Conservation (phyloP, 2,888 invertebrate species). For the Emmelina monodactyla region DNA sequence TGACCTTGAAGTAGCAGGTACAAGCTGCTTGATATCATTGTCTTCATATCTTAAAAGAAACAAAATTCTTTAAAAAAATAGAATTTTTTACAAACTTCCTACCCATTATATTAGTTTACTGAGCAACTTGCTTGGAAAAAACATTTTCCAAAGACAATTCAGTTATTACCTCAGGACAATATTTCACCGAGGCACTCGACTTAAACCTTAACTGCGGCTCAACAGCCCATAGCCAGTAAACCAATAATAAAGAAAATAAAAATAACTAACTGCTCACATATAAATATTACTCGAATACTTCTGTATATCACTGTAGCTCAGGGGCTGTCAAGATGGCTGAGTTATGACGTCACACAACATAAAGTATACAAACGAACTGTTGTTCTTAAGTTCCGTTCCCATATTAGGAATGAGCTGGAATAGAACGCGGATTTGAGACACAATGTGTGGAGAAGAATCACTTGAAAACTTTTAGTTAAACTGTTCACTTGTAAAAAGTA, state of each 20-base stretch:
- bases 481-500: neutral
- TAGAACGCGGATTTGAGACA: constrained; percentile 59
- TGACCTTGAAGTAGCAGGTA: too few species aligned
- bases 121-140: too few species aligned
- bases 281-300: constrained; percentile 39
- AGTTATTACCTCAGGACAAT: too few species aligned
- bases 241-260: constrained; percentile 55
- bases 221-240: constrained; percentile 53
- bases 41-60: too few species aligned
- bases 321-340: constrained; percentile 46
- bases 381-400: constrained; percentile 64
- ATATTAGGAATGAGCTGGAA: constrained; percentile 65
- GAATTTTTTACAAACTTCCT: too few species aligned
- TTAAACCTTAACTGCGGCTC: constrained; percentile 6
- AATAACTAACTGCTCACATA: constrained; percentile 49
- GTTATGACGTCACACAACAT: constrained; percentile 63
- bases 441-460: neutral
- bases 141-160: too few species aligned
- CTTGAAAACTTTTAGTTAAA: neutral
- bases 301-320: constrained; percentile 42
- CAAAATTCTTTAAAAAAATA: too few species aligned
- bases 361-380: constrained; percentile 65
- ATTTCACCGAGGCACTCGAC: too few species aligned
- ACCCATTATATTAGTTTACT: too few species aligned
- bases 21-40: too few species aligned